A percentile compares a stretch with the other conserved stretches of the same genome.
phyloP scores from a whole-genome alignment of 2,888 invertebrate genomes.

The Melinaea marsaeus region DNA sequence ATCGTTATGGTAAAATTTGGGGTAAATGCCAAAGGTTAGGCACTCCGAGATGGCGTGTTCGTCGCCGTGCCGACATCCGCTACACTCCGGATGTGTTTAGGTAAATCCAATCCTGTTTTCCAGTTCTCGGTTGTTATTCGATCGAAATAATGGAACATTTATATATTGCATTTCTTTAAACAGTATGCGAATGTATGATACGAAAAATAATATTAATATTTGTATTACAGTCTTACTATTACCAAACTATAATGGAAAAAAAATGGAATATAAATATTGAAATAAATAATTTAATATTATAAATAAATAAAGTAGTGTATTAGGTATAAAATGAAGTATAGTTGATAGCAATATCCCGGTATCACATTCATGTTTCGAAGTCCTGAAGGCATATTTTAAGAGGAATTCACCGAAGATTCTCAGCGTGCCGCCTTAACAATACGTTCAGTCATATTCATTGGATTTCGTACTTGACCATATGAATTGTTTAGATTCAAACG shows the following conservation, averaged over 20 bases:
- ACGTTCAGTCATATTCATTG: conserved; percentile 28
- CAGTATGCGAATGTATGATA: no score
- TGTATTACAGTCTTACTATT: not conserved
- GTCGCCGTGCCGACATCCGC: conserved; percentile 52
- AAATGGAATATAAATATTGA: not conserved
- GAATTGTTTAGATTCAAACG: conserved; percentile 1
- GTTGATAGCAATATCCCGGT: conserved; percentile 20
- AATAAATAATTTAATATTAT: not conserved
- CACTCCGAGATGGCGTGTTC: conserved; percentile 37
- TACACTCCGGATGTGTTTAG: conserved; percentile 53
- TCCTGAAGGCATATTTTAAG: conserved; percentile 23
- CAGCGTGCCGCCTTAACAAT: conserved; percentile 21
- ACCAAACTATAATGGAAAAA: not conserved
- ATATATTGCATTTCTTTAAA: no score
- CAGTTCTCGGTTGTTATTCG: conserved; percentile 17
- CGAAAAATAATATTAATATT: no score
- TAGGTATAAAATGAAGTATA: not conserved
- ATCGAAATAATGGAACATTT: not conserved
- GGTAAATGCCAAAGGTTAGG: conserved; percentile 21
- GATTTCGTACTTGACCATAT: conserved; percentile 27
- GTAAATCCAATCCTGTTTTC: conserved; percentile 33
- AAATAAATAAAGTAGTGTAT: not conserved
- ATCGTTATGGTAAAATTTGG: conserved; percentile 15
- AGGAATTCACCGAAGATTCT: conserved; percentile 26
- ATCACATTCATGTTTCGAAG: conserved; percentile 23